These are phyloP conservation scores for Euschistus heros DNA, from an alignment of 1,140 invertebrate genomes.

Conservation along the genomic window DNA sequence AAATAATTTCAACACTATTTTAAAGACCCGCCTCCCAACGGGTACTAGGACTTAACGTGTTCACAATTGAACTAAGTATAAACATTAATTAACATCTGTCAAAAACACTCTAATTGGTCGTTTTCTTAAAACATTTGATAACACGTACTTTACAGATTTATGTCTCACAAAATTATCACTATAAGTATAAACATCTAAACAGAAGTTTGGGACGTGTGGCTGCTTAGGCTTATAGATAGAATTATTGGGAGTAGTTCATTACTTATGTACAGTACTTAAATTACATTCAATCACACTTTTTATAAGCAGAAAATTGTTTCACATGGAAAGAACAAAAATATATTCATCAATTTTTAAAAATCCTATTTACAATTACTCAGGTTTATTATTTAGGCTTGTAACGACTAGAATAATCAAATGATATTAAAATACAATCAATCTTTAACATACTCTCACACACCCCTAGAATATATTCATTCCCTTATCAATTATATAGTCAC, in stretches of 20 bases:
- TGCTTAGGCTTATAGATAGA: slow-evolving; percentile 2
- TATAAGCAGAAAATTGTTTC: too few relatives aligned
- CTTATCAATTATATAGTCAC: background rate
- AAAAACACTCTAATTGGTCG: slow-evolving; percentile 16
- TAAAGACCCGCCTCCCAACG: background rate
- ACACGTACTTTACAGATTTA: slow-evolving; percentile 3
- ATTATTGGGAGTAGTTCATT: too few relatives aligned
- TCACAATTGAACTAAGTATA: slow-evolving; percentile 11
- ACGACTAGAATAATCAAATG: too few relatives aligned
- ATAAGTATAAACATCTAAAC: slow-evolving; percentile 7
- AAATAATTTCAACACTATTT: background rate
- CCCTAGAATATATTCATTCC: background rate
- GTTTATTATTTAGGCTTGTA: too few relatives aligned
- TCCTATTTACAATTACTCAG: too few relatives aligned
- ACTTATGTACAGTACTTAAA: too few relatives aligned
- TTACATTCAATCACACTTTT: too few relatives aligned
- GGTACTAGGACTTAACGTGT: background rate
- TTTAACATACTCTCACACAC: background rate
- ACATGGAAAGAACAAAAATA: too few relatives aligned
- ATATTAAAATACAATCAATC: too few relatives aligned
- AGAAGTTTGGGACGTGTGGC: slow-evolving; percentile 7
- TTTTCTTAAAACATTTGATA: background rate
- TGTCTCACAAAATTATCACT: slow-evolving; percentile 15
- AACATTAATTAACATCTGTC: slow-evolving; percentile 2
- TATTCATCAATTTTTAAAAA: too few relatives aligned